A percentile compares a stretch with the other conserved stretches of the same genome.
These are phyloP conservation scores for Chroicocephalus ridibundus DNA, from an alignment of 2,113 vertebrate species.

Conservation along the genomic window DNA sequence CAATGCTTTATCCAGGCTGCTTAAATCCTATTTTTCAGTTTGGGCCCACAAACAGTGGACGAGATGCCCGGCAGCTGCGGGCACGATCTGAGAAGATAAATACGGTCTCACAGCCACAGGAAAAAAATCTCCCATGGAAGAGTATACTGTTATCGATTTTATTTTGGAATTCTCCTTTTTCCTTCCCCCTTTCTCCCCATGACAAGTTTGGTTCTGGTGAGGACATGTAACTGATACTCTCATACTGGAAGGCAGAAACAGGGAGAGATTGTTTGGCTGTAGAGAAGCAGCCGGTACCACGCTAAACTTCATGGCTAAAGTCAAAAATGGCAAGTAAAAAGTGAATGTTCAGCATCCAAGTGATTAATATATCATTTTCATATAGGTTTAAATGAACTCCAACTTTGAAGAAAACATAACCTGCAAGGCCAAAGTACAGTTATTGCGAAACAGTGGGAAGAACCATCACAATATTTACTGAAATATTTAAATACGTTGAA, in stretches of 20 bases:
- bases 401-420: not conserved
- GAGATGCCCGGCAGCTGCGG: not conserved
- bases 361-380: not conserved
- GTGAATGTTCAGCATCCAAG: not conserved
- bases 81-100: not conserved
- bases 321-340: not conserved
- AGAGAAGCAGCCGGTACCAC: not conserved
- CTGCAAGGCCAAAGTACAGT: not conserved
- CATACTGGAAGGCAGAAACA: not conserved
- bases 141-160: not conserved
- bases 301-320: not conserved
- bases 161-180: not conserved
- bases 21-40: not conserved
- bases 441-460: not conserved
- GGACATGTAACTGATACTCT: not conserved
- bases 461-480: not conserved
- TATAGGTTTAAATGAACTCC: not conserved
- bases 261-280: not conserved
- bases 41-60: not conserved
- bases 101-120: not conserved
- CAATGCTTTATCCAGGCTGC: not conserved
- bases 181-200: not conserved
- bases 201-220: not conserved
- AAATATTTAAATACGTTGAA: not conserved
- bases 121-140: not conserved